Evolutionary conservation across 2,797 vertebrate species (phyloP).

Genomic region (Eleutherodactylus coqui): DNA sequence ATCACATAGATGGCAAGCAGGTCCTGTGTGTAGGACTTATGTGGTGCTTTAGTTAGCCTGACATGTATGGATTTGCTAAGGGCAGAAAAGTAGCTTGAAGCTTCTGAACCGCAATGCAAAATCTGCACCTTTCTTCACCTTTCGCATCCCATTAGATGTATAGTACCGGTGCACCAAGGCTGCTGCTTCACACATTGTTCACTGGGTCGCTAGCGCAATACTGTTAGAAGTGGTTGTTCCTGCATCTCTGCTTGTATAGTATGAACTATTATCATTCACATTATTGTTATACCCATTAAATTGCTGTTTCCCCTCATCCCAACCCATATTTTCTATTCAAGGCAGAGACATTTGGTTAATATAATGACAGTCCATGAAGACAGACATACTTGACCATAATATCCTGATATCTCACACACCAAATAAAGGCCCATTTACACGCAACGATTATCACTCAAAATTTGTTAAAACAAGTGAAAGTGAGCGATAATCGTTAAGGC

Average conservation of each 20-base stretch:
- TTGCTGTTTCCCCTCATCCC: no score
- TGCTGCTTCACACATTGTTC: not conserved
- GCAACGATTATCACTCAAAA: no score
- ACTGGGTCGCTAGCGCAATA: not conserved
- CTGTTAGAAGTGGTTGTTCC: not conserved
- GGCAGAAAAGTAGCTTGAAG: not conserved
- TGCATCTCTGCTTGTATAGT: not conserved
- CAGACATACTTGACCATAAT: no score
- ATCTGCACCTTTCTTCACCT: not conserved
- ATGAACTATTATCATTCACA: no score
- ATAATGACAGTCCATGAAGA: no score
- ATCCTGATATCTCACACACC: no score
- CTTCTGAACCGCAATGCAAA: not conserved
- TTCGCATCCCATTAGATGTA: not conserved
- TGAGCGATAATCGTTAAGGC: no score
- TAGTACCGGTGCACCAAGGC: not conserved
- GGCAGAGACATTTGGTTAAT: no score
- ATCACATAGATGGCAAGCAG: not conserved
- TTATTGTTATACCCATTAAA: no score
- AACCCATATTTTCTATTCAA: no score
- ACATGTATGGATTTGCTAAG: not conserved
- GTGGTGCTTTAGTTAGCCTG: not conserved
- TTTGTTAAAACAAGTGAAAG: no score
- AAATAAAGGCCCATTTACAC: no score
- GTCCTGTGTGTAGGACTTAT: not conserved